A percentile compares a stretch with the other conserved stretches of the same genome.
These are phyloP conservation scores for Seira musarum DNA, from an alignment of 2,888 invertebrate species.

Conservation along the genomic window DNA sequence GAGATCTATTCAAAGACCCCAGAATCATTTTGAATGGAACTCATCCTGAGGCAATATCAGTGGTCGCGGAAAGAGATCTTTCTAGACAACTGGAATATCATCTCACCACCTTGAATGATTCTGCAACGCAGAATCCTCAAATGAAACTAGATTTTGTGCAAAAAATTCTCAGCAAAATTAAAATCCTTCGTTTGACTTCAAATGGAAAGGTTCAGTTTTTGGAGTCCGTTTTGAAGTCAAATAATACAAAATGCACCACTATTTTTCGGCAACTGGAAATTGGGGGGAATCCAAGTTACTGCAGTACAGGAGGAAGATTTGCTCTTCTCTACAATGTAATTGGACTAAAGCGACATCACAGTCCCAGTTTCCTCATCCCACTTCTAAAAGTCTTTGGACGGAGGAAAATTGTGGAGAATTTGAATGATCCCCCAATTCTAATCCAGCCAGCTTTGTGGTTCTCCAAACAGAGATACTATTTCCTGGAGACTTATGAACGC, in stretches of 20 bases:
- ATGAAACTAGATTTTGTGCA: background rate
- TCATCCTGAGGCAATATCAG: too few species aligned
- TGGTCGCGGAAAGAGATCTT: background rate
- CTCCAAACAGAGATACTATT: background rate
- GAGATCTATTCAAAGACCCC: background rate
- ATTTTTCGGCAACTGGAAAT: background rate
- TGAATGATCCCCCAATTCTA: background rate
- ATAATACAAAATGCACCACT: background rate
- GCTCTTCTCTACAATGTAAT: background rate
- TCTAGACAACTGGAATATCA: background rate
- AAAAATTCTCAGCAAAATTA: background rate
- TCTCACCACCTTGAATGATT: background rate
- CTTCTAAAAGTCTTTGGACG: background rate
- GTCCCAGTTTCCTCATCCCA: background rate
- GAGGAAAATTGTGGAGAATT: background rate
- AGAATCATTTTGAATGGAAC: background rate
- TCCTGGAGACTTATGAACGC: background rate
- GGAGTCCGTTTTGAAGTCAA: background rate
- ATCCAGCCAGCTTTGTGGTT: background rate
- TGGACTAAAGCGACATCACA: background rate
- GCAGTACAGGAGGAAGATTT: background rate
- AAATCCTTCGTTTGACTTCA: too few species aligned
- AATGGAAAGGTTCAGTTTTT: background rate
- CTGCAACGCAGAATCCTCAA: background rate
- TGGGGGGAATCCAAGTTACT: background rate